Evolutionary conservation across 2,797 vertebrate genomes (phyloP), one percentile per base, ranked within the genome.

Genomic region (Rhynchotus rufescens): DNA sequence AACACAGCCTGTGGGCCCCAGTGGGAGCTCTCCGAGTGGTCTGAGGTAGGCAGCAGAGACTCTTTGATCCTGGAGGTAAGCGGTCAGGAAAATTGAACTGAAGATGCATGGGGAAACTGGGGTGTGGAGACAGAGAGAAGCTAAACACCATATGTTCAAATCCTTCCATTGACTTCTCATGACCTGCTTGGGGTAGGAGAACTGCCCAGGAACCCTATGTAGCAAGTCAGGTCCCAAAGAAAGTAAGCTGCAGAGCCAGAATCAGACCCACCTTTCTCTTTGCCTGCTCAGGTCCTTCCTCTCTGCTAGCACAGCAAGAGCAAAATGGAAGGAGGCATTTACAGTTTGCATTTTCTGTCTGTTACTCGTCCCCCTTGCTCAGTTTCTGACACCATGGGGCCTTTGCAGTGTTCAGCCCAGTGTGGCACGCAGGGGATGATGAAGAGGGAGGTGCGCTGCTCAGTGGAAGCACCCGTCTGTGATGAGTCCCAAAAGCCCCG

Each of bases 1-100:
- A 98, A 98, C 91, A 98, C 98, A 94, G 98, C 98, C 94, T 99
- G 99, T 12, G 99, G 99, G 7, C 98, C 98, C 3, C 98, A 99
- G 96, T 99, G 98, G 98, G 98, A 98, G 91, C 97, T 98, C 88
- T 98, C 98, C 0, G 98, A 98, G 80, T 98, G 98, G 98, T 98
- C 98, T 0, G 98, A 99, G 98, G 98, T 98, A 97, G 40, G 94
- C 21, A 15, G 32, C 15, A 13, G 15, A 40, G 72, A 6, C 32
- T 42, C 25, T 90, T 88, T 88, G 82, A n/a, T 81, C 45, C 32
- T 25, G 17, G 60, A 64, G 52, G 74, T 76, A 54, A 56, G 83
- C 25, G 61, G 65, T 28, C 1, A 2, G 60, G 88, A 28, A 28
- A 38, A 45, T 51, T 9, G 68, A 78, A 67, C n/a, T 44, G 13